Evolutionary conservation across 35 echinoderm and acorn worm genomes (phyloP).

Genomic region (Ophioderma brevispina): DNA sequence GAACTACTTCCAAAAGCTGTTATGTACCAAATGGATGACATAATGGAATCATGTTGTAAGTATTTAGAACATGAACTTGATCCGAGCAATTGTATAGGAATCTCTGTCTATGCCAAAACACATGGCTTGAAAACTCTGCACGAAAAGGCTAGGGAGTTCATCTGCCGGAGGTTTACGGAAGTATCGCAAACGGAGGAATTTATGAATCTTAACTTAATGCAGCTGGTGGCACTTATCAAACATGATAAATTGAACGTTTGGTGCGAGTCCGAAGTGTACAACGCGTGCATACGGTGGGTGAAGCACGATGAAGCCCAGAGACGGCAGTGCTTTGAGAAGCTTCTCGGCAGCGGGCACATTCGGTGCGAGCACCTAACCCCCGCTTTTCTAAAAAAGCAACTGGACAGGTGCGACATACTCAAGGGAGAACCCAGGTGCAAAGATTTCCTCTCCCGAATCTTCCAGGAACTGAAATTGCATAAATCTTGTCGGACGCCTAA

Average conservation of each 20-base stretch:
- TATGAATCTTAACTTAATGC: constrained; percentile 76
- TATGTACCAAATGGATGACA: constrained; percentile 89
- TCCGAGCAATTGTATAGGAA: constrained; percentile 93
- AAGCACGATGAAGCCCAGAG: constrained; percentile 67
- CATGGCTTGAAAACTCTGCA: constrained; percentile 68
- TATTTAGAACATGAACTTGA: constrained; percentile 89
- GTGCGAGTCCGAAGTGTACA: constrained; percentile 95
- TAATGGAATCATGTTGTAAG: constrained; percentile 83
- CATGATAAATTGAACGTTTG: constrained; percentile 91
- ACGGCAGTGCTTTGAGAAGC: constrained; percentile 81
- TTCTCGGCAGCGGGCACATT: constrained; percentile 79
- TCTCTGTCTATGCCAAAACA: constrained; percentile 80
- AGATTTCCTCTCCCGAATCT: constrained; percentile 89
- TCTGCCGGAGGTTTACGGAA: constrained; percentile 85
- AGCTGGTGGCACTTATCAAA: constrained; percentile 69
- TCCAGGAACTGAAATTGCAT: constrained; percentile 88
- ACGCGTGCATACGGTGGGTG: constrained; percentile 89
- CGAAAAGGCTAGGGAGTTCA: constrained; percentile 61
- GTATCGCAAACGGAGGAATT: constrained; percentile 94
- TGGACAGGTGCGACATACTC: constrained; percentile 86
- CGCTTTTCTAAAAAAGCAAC: constrained; percentile 84
- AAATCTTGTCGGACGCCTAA: constrained; percentile 55
- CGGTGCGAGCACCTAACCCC: constrained; percentile 84
- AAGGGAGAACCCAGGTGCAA: constrained; percentile 77
- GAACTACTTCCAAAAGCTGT: constrained; percentile 83